Base-by-base conservation (phyloP, 2,888 invertebrate genomes). In the Galerucella calmariensis region DNA sequence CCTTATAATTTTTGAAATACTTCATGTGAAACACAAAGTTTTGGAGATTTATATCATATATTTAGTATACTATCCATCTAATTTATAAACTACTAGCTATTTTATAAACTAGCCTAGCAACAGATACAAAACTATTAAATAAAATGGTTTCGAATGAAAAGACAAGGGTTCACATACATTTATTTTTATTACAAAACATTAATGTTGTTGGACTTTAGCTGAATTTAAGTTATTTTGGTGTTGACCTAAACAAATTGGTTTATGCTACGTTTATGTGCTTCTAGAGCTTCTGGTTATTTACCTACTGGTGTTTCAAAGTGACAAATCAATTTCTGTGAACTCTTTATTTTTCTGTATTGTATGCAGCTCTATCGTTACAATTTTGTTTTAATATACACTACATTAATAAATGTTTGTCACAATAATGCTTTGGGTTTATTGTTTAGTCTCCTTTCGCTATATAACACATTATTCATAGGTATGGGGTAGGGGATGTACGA, bases 381-480 rank as follows among this genome's bases (percentile, higher is more conserved):
- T 85, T 85, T 84, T 87, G 86, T 86, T 85, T 86, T 86, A 86
- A 86, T 86, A 86, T 84, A 87, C 86, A 87, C 86, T 86, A 86
- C 83, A 86, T 85, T 87, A 87, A 87, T 87, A 87, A 87, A 88
- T 87, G 87, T 87, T 87, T 86, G 86, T 87, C 87, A 87, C 87
- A 87, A 87, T 87, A 87, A 87, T 87, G 87, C 87, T 87, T 87
- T 86, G 87, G 88, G 87, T 87, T 87, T 87, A 86, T 86, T 87
- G 87, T 87, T 65, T 87, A 86, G 86, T 86, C 84, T 85, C 85
- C 86, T 86, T 82, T 84, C 83, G 75, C 75, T 75, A 74, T 74
- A 75, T 74, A 74, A 74, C 85, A 85, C 85, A 82, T 75, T 51
- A 73, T 70, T 69, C 63, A 44, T 75, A 68, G 63, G 46, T 75